Base-by-base conservation (phyloP, 2,888 invertebrate species). In the Lottia scabra region DNA sequence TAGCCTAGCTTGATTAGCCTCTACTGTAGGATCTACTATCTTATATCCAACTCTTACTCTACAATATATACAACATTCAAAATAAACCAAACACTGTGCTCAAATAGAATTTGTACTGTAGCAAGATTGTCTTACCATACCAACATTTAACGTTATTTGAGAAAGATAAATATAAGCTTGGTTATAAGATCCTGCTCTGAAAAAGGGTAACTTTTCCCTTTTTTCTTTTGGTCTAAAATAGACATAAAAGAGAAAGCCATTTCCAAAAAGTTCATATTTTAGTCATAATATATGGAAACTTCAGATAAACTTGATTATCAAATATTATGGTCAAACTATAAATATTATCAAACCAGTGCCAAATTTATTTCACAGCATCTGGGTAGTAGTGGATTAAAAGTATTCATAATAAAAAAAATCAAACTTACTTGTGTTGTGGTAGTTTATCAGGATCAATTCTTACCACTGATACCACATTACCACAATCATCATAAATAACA, bases 401-500 rank as follows among this genome's bases (percentile, higher is more conserved):
- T n/a, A n/a, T n/a, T n/a, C n/a, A n/a, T n/a, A n/a, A n/a, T n/a
- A 5, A 23, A 19, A 15, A 63, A 16, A 15, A 48, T 13, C 13
- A 13, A 19, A 76, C 72, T 66, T 72, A 87, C 87, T 83, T 84
- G 75, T 87, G 87, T 30, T 81, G 80, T 19, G 88, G 87, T 43
- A 88, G 77, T 77, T 82, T 83, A 46, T 86, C 85, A 67, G 87
- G 85, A 71, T 87, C 83, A 6, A 89, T 76, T 75, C 81, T 86
- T 23, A 84, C 77, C 19, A 88, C 84, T 68, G 85, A 83, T 6
- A 87, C 70, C 19, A 89, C 87, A 82, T 88, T 88, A 23, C 89
- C 89, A 71, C 81, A 77, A 15, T 85, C 84, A 82, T 89, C 89
- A 79, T 85, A 87, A 16, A 83, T 67, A 8, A 88, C 87, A 78